phyloP scores from a whole-genome alignment of 1,140 invertebrate species.

The Mesaphorura yosii region DNA sequence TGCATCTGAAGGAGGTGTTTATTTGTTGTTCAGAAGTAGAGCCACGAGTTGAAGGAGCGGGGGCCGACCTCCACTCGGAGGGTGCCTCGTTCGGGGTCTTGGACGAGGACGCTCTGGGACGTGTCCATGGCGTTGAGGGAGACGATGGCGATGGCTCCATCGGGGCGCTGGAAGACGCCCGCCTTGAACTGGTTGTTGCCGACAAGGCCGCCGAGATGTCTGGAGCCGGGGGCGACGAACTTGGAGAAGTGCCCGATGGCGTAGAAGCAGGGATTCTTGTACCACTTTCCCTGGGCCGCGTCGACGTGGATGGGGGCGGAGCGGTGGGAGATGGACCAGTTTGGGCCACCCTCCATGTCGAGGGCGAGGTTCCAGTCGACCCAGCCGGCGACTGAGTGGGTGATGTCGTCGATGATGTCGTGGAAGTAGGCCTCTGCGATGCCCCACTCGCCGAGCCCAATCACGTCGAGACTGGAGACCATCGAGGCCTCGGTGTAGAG shows the following conservation, averaged over 20 bases:
- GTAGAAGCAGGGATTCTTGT: slow-evolving; percentile 82
- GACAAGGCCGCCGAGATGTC: no score
- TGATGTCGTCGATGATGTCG: slow-evolving; percentile 60
- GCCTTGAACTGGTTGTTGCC: no score
- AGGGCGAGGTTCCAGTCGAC: slow-evolving; percentile 63
- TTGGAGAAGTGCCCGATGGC: slow-evolving; percentile 73
- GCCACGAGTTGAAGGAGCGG: no score
- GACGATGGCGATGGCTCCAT: no score
- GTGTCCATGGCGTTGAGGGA: no score
- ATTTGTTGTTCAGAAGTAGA: no score
- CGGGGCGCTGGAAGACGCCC: no score
- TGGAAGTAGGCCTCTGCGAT: slow-evolving; percentile 53
- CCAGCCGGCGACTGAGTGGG: slow-evolving; percentile 52
- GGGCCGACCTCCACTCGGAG: no score
- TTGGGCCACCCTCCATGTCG: slow-evolving; percentile 21
- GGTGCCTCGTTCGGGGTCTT: no score
- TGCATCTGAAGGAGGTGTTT: no score
- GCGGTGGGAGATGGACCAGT: slow-evolving; percentile 10
- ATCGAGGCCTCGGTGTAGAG: slow-evolving; percentile 54
- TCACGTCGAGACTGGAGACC: background rate
- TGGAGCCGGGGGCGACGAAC: slow-evolving; percentile 55
- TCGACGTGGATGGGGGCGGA: slow-evolving; percentile 20
- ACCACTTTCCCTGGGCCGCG: slow-evolving; percentile 50
- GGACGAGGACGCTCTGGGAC: no score
- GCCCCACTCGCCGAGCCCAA: slow-evolving; percentile 57